Conservation (phyloP, 2,888 invertebrate genomes). For the Pandemis heparana region DNA sequence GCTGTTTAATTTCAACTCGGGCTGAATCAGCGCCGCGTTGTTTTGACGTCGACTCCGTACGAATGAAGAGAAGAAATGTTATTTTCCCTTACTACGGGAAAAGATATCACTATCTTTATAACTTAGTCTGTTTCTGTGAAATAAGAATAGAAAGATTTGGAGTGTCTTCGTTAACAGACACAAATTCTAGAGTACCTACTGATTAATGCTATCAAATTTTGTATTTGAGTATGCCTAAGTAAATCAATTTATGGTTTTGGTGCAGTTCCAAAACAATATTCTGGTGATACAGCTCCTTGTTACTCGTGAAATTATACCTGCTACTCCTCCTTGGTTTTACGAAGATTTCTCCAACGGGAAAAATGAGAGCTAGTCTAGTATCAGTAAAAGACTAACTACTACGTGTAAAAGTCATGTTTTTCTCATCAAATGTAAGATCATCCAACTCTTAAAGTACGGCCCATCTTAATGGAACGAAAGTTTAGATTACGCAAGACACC, state of each 20-base stretch:
- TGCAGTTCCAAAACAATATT: background rate
- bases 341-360: no score
- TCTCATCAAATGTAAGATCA: constrained; percentile 22
- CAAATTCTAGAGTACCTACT: background rate
- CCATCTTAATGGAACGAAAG: constrained; percentile 70
- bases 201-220: background rate
- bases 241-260: background rate
- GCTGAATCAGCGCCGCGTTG: constrained; percentile 29
- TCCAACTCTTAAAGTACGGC: constrained; percentile 53
- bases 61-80: constrained; percentile 16
- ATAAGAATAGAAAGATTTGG: background rate
- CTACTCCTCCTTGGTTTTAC: no score
- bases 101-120: background rate
- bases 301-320: no score
- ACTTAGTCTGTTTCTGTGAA: background rate
- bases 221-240: background rate
- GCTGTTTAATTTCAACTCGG: constrained; percentile 69
- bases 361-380: no score
- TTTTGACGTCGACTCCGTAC: constrained; percentile 27
- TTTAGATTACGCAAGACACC: constrained; percentile 75
- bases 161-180: background rate
- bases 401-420: constrained; percentile 18
- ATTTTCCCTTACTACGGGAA: constrained; percentile 6
- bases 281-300: no score
- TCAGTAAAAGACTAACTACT: no score